Percentiles rank a stretch among this genome's conserved stretches.
Evolutionary conservation across 2,888 invertebrate species (phyloP).

Genomic region (Caenorhabditis sp.): DNA sequence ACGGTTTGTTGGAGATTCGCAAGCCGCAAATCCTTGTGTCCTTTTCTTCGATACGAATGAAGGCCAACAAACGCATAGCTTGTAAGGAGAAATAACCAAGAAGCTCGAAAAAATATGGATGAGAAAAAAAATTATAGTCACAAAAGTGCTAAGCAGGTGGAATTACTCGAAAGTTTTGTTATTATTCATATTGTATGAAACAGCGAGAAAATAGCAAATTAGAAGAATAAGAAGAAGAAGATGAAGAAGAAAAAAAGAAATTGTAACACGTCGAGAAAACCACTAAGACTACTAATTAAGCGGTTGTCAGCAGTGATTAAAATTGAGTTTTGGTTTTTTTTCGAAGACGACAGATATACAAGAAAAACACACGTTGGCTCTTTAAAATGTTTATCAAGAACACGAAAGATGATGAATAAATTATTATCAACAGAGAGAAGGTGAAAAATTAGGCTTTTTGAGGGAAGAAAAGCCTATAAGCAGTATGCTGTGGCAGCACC

Average conservation of each 20-base stretch:
- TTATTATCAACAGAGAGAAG: no score
- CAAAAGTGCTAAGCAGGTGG: background rate
- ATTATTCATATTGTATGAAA: background rate
- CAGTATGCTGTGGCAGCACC: no score
- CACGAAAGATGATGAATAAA: background rate
- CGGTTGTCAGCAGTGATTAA: slow-evolving; percentile 41
- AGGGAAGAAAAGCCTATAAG: no score
- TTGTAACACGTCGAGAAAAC: background rate
- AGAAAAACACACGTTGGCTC: background rate
- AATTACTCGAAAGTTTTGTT: background rate
- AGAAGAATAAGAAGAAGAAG: no score
- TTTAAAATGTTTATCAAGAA: background rate
- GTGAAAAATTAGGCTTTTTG: no score
- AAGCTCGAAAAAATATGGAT: background rate
- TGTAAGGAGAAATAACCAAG: background rate
- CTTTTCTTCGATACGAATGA: slow-evolving; percentile 59
- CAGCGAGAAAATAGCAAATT: background rate
- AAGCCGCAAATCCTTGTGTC: slow-evolving; percentile 58
- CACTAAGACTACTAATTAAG: slow-evolving; percentile 19
- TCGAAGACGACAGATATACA: background rate
- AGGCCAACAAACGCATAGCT: slow-evolving; percentile 58
- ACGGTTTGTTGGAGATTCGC: slow-evolving; percentile 53
- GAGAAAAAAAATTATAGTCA: background rate
- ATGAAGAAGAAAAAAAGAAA: slow-evolving; percentile 1
- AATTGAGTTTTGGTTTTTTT: slow-evolving; percentile 2